phyloP scores from a whole-genome alignment of 2,797 vertebrate genomes.

The Sandelia bainsii region DNA sequence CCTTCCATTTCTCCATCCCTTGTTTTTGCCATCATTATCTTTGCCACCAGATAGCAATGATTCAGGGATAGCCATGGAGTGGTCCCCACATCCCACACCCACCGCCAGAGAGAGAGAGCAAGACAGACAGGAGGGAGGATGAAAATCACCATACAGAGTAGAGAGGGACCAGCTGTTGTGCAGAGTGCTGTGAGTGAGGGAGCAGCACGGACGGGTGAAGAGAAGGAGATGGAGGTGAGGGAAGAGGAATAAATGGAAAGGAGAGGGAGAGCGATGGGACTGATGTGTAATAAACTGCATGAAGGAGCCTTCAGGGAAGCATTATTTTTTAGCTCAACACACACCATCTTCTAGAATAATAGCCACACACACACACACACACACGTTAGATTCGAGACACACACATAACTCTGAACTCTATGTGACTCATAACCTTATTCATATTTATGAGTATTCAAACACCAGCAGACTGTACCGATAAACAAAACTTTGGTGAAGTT shows the following conservation, averaged over 20 bases:
- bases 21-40: conserved; percentile 67
- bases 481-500: conserved; percentile 49
- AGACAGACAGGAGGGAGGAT: conserved; percentile 37
- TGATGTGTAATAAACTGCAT: conserved; percentile 77
- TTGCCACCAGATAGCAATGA: conserved; percentile 71
- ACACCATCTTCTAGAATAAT: conserved; percentile 40
- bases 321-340: conserved; percentile 69
- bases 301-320: conserved; percentile 74
- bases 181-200: conserved; percentile 50
- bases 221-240: conserved; percentile 33
- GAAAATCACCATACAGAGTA: conserved; percentile 58
- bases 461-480: conserved; percentile 40
- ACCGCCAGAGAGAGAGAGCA: conserved; percentile 27
- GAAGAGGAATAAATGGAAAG: conserved; percentile 45
- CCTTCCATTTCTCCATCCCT: conserved; percentile 47
- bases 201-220: conserved; percentile 41
- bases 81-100: conserved; percentile 62
- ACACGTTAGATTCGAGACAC: not conserved
- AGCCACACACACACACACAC: conserved; percentile 27
- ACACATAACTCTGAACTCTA: conserved; percentile 61
- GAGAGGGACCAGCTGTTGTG: conserved; percentile 58
- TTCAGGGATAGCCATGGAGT: conserved; percentile 59
- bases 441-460: conserved; percentile 66
- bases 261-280: conserved; percentile 54
- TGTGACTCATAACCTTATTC: conserved; percentile 71